These are phyloP conservation scores for Danio tinwini DNA, from an alignment of 2,797 vertebrate genomes.

Conservation along the genomic window DNA sequence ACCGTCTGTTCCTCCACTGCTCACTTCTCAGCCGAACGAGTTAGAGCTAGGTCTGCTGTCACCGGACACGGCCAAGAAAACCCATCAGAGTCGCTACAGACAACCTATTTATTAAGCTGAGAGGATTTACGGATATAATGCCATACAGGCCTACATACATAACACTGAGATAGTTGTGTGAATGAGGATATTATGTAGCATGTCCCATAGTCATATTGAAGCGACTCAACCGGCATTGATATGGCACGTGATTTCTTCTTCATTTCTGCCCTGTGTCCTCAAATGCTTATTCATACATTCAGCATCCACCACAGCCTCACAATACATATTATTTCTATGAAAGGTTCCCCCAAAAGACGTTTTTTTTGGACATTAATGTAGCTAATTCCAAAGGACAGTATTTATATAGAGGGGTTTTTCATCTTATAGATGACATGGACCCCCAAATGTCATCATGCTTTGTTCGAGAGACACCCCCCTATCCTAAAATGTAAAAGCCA, in stretches of 20 bases:
- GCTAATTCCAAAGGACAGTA: background rate
- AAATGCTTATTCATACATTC: slow-evolving; percentile 7
- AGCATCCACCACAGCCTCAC: slow-evolving; percentile 1
- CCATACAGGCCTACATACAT: slow-evolving; percentile 16
- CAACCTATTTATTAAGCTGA: background rate
- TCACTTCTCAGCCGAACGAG: slow-evolving; percentile 40
- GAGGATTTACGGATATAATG: background rate
- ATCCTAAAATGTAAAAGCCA: too few species aligned
- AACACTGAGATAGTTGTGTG: background rate
- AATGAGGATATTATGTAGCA: background rate
- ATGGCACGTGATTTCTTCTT: background rate
- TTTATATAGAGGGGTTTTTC: too few species aligned
- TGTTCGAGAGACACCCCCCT: too few species aligned
- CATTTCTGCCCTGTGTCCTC: too few species aligned
- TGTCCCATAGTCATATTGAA: background rate
- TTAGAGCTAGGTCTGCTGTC: slow-evolving; percentile 21
- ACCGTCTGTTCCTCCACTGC: slow-evolving; percentile 26
- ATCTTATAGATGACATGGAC: too few species aligned
- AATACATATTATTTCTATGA: background rate
- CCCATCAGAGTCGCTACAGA: background rate
- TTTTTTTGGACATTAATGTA: background rate
- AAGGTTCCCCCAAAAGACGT: background rate
- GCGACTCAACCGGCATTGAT: background rate
- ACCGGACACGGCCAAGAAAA: background rate
- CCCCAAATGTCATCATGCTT: too few species aligned